A percentile compares a stretch with the other conserved stretches of the same genome.
These are phyloP conservation scores for Drosophila parvula DNA, from an alignment of 1,140 invertebrate genomes.

Conservation along the genomic window DNA sequence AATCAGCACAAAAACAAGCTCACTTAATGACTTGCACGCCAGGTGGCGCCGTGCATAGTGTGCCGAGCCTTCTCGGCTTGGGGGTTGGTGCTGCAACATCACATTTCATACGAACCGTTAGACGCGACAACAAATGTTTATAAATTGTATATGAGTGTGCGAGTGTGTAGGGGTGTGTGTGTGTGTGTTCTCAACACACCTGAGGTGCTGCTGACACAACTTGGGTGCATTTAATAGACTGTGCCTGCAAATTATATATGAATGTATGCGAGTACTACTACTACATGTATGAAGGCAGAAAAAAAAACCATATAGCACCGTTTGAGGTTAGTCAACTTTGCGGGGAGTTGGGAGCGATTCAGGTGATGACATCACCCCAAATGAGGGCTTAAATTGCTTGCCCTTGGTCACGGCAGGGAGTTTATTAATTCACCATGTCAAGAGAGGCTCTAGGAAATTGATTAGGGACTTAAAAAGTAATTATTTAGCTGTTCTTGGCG, in stretches of 20 bases:
- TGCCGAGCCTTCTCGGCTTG: conserved; percentile 8
- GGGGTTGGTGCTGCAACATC: conserved; percentile 32
- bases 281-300: neutral
- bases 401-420: conserved; percentile 15
- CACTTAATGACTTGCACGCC: conserved; percentile 77
- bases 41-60: conserved; percentile 43
- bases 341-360: conserved; percentile 40
- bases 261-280: neutral
- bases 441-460: neutral
- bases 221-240: conserved; percentile 66
- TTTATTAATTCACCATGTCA: neutral
- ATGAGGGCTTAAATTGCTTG: conserved; percentile 49
- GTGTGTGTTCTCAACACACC: conserved; percentile 35
- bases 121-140: conserved; percentile 61
- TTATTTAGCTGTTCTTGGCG: neutral
- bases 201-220: conserved; percentile 66
- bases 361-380: conserved; percentile 37
- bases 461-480: neutral
- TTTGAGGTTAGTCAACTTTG: conserved; percentile 68
- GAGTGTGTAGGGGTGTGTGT: conserved; percentile 24
- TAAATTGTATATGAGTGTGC: conserved; percentile 24
- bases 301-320: conserved; percentile 44
- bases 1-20: conserved; percentile 79
- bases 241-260: conserved; percentile 43
- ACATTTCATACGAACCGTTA: conserved; percentile 62